phyloP scores from a whole-genome alignment of 2,113 vertebrate genomes.

The Malurus melanocephalus region DNA sequence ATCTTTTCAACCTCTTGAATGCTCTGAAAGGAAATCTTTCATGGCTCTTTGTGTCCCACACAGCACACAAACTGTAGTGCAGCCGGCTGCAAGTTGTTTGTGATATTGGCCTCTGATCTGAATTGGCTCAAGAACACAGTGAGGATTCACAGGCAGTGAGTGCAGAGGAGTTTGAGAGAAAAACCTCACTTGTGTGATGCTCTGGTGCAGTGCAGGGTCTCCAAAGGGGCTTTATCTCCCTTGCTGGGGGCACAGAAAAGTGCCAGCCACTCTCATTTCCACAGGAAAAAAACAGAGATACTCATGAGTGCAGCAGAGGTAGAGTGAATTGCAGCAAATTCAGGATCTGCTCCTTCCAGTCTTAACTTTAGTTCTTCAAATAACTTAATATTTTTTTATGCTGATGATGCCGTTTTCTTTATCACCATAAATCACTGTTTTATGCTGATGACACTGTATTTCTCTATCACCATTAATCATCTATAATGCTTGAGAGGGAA shows the following conservation, averaged over 20 bases:
- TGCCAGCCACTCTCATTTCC: background rate
- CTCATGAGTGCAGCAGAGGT: background rate
- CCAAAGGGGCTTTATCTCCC: background rate
- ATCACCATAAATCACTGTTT: conserved; percentile 56
- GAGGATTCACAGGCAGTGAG: background rate
- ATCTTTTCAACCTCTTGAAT: background rate
- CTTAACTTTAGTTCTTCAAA: background rate
- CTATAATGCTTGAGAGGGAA: conserved; percentile 18
- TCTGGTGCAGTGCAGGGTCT: background rate
- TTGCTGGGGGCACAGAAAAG: background rate
- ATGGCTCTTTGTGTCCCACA: background rate
- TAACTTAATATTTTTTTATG: conserved; percentile 24
- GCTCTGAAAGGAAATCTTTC: conserved; percentile 10
- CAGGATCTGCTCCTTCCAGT: background rate
- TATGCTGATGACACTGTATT: conserved; percentile 52
- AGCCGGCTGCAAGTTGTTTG: background rate
- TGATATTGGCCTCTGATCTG: background rate
- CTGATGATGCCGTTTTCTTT: conserved; percentile 12
- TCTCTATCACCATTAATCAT: conserved; percentile 55
- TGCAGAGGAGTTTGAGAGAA: background rate
- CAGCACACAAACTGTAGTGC: background rate
- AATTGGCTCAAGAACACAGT: background rate
- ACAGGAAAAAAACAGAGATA: background rate
- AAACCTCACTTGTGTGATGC: background rate
- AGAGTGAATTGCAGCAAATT: background rate